Conservation (phyloP, 2,888 invertebrate species). For the Balanococcus diminutus region DNA sequence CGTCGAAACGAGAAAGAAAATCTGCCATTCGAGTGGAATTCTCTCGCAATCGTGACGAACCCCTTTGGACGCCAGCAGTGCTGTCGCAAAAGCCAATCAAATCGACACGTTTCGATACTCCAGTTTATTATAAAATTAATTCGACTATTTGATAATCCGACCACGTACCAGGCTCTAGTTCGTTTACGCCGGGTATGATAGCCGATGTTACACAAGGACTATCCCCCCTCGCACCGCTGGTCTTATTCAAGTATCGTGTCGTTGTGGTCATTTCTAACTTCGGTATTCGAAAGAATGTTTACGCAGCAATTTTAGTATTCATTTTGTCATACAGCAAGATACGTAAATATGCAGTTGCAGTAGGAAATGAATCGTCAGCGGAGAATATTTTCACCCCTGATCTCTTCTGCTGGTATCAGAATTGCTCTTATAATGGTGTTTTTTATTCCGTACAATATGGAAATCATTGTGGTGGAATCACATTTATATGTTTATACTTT, state of each 20-base stretch:
- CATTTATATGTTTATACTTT: no score
- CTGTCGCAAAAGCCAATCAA: not conserved
- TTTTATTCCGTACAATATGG: no score
- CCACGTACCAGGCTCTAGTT: not conserved
- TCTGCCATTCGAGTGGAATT: not conserved
- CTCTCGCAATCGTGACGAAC: not conserved
- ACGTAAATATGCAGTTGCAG: no score
- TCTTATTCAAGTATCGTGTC: not conserved
- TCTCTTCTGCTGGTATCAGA: no score
- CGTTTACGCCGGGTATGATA: not conserved
- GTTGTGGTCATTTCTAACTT: not conserved
- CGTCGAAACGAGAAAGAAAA: no score
- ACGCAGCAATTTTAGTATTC: no score
- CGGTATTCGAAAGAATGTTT: not conserved
- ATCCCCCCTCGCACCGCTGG: not conserved
- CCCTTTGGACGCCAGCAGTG: no score
- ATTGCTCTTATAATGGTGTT: no score
- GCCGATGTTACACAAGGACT: not conserved
- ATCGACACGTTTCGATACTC: not conserved
- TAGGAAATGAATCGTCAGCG: no score
- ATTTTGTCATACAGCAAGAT: no score
- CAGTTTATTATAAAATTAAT: slow-evolving; percentile 7
- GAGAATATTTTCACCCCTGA: no score
- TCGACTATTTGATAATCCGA: not conserved
- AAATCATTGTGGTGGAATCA: no score